Conservation (phyloP, 92 coral and sea anemone species). For the Parazoanthus swiftii region DNA sequence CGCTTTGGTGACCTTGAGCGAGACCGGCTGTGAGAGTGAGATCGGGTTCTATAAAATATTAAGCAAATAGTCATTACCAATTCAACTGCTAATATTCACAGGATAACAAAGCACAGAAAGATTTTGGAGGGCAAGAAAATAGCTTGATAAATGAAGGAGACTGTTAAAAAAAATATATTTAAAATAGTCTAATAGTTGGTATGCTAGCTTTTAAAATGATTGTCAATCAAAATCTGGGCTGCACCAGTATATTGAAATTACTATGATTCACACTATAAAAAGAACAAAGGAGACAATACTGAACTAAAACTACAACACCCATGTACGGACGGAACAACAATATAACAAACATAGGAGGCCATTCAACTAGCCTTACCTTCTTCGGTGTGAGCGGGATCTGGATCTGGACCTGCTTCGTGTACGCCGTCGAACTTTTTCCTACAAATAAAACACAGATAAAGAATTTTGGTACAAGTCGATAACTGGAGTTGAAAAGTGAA, state of each 20-base stretch:
- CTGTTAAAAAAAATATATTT: not conserved
- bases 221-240: too few species aligned
- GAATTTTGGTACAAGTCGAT: not conserved
- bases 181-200: too few species aligned
- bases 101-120: too few species aligned
- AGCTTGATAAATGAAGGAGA: not conserved
- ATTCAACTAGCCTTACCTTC: slow-evolving; percentile 42
- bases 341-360: too few species aligned
- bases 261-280: too few species aligned
- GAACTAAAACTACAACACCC: too few species aligned
- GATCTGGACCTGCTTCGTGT: slow-evolving; percentile 68
- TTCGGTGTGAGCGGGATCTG: slow-evolving; percentile 56
- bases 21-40: slow-evolving; percentile 77
- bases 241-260: too few species aligned
- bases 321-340: too few species aligned
- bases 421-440: slow-evolving; percentile 48
- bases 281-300: too few species aligned
- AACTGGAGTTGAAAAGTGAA: too few species aligned
- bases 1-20: slow-evolving; percentile 94
- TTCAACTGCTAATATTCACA: not conserved
- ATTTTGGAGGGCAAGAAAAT: too few species aligned
- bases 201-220: too few species aligned
- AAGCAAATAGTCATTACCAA: not conserved
- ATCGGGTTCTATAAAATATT: slow-evolving; percentile 50
- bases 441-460: not conserved